Evolutionary conservation across 1,140 invertebrate genomes (phyloP).

Genomic region (Brachionus paranguensis): DNA sequence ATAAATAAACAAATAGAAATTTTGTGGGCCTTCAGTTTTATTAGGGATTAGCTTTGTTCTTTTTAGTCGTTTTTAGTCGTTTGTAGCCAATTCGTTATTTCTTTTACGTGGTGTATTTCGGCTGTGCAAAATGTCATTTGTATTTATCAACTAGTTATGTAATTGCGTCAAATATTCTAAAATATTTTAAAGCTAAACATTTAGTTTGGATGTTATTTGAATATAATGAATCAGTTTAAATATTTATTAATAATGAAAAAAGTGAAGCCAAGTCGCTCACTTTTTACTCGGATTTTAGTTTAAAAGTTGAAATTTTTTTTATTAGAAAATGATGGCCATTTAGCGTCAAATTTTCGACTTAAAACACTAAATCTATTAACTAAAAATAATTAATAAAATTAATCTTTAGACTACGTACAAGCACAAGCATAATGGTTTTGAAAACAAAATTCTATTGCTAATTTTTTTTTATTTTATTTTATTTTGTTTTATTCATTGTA

Average conservation of each 20-base stretch:
- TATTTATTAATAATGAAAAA: background rate
- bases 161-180: background rate
- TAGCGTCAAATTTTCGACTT: no score
- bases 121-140: background rate
- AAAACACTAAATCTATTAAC: background rate
- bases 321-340: no score
- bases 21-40: background rate
- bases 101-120: background rate
- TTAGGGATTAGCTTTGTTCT: background rate
- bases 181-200: background rate
- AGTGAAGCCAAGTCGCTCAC: background rate
- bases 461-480: background rate
- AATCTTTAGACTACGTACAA: no score
- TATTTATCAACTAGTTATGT: background rate
- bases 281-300: background rate
- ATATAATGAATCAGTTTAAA: background rate
- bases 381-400: background rate
- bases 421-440: no score
- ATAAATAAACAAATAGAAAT: background rate
- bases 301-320: background rate
- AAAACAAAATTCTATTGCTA: background rate
- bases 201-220: background rate
- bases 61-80: background rate
- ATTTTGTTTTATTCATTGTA: background rate
- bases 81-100: background rate